These are phyloP conservation scores for Malurus splendens DNA, from an alignment of 2,797 vertebrate species.

Conservation along the genomic window DNA sequence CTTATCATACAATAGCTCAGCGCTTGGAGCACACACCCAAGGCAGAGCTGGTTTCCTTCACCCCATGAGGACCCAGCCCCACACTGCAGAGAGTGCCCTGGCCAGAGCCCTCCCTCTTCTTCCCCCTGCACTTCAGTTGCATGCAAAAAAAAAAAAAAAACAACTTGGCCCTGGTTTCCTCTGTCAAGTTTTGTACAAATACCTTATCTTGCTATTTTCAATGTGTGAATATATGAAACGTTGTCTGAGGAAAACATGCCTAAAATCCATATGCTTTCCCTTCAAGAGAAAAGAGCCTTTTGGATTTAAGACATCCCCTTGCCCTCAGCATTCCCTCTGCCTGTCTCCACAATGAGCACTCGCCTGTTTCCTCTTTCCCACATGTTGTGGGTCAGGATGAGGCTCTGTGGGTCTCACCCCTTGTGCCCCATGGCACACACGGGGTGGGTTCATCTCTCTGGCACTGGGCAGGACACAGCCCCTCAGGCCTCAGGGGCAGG, in stretches of 20 bases:
- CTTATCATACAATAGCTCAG: slow-evolving; percentile 1
- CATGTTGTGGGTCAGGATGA: not conserved
- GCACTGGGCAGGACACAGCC: not conserved
- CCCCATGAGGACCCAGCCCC: not conserved
- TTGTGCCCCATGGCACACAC: not conserved
- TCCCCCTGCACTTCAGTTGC: not conserved
- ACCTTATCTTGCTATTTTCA: not conserved
- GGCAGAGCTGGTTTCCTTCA: slow-evolving; percentile 11
- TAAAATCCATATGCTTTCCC: not conserved
- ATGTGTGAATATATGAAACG: not conserved
- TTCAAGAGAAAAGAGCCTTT: not conserved
- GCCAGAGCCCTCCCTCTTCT: not conserved
- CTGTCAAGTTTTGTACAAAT: not conserved
- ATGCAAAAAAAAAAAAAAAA: not conserved
- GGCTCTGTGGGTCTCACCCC: not conserved
- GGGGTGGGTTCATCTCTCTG: not conserved
- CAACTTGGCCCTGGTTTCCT: not conserved
- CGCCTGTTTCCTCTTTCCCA: not conserved
- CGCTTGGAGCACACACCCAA: slow-evolving; percentile 2
- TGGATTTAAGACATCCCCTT: not conserved
- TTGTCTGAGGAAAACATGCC: not conserved
- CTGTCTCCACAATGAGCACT: not conserved
- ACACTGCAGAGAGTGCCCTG: not conserved
- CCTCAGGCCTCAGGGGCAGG: not conserved
- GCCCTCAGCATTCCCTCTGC: not conserved